phyloP scores from a whole-genome alignment of 2,888 invertebrate genomes.

The Pandemis corylana region DNA sequence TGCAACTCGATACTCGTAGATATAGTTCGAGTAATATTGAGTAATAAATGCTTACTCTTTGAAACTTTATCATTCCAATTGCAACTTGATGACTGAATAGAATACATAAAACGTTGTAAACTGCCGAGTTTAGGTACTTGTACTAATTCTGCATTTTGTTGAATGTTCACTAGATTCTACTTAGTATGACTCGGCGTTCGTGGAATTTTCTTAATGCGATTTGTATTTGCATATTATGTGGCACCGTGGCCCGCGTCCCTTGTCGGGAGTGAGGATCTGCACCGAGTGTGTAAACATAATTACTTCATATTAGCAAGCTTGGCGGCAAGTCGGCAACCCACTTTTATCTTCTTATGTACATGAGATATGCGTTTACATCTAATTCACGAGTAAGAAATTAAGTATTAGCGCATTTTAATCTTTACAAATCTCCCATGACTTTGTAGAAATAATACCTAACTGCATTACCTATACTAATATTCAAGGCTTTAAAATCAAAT shows the following conservation, averaged over 20 bases:
- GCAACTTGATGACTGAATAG: not conserved
- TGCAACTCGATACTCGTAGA: no score
- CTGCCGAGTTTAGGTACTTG: not conserved
- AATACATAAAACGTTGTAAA: not conserved
- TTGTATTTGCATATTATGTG: constrained; percentile 11
- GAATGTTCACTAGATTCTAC: not conserved
- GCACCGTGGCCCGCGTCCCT: not conserved
- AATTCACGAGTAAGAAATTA: not conserved
- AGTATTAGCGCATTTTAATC: not conserved
- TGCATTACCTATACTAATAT: no score
- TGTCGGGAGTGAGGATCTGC: not conserved
- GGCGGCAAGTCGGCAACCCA: not conserved
- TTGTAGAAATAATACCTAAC: no score
- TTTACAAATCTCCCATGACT: no score
- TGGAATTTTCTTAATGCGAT: constrained; percentile 10
- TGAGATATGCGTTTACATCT: not conserved
- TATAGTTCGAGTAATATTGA: no score
- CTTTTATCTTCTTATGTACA: constrained; percentile 1
- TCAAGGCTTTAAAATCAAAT: not conserved
- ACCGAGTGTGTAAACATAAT: constrained; percentile 1
- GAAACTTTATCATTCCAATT: not conserved
- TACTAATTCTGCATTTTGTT: not conserved
- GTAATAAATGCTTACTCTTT: no score
- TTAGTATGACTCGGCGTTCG: not conserved
- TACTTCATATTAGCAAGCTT: constrained; percentile 5